These are phyloP conservation scores for Coryphaenoides rupestris DNA, from an alignment of 2,113 vertebrate species.

Conservation along the genomic window DNA sequence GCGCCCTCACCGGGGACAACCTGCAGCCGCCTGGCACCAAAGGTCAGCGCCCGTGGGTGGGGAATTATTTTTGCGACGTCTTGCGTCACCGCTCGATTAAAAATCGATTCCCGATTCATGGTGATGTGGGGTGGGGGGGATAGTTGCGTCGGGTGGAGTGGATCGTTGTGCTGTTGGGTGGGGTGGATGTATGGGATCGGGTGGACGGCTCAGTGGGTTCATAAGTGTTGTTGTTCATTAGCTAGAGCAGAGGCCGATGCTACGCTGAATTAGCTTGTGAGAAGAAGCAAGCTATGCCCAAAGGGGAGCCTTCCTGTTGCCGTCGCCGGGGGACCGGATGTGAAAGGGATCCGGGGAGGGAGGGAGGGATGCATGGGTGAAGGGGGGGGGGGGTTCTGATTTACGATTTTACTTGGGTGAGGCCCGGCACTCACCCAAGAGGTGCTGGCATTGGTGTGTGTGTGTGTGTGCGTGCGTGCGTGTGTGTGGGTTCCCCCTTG, in stretches of 20 bases:
- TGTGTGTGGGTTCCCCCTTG: too few species aligned
- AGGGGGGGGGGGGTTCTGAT: slow-evolving; percentile 42
- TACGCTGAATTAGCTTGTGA: too few species aligned
- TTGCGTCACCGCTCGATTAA: background rate
- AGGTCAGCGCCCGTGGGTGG: slow-evolving; percentile 71
- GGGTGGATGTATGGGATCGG: too few species aligned
- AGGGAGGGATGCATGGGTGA: slow-evolving; percentile 1
- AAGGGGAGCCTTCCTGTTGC: too few species aligned
- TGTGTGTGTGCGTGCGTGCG: slow-evolving; percentile 18
- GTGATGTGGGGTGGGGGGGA: background rate
- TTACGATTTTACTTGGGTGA: too few species aligned
- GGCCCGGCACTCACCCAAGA: slow-evolving; percentile 61
- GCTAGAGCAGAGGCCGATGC: too few species aligned
- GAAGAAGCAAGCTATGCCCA: too few species aligned
- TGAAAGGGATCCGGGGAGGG: slow-evolving; percentile 21
- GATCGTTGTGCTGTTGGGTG: too few species aligned
- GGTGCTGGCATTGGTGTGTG: slow-evolving; percentile 31
- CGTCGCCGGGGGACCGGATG: slow-evolving; percentile 21
- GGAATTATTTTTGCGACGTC: too few species aligned
- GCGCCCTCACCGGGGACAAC: slow-evolving; percentile 95
- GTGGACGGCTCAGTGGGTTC: too few species aligned
- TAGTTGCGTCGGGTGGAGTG: too few species aligned
- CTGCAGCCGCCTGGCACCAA: slow-evolving; percentile 96
- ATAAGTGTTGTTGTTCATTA: too few species aligned
- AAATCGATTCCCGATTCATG: background rate